These are phyloP conservation scores for Clarias fuscus DNA, from an alignment of 2,797 vertebrate species.

Conservation along the genomic window DNA sequence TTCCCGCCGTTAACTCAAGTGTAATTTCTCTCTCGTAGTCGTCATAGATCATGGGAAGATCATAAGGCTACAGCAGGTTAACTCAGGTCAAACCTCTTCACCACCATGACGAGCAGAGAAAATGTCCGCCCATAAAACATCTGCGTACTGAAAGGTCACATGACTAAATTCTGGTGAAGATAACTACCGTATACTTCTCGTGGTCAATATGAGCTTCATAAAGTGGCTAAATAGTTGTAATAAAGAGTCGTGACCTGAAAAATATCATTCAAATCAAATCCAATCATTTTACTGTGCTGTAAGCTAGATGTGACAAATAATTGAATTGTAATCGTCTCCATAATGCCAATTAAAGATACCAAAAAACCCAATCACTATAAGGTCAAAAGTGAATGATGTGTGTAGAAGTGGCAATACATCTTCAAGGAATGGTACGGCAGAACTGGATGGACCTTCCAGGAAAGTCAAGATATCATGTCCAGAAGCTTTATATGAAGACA, in stretches of 20 bases:
- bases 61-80: not conserved
- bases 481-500: not conserved
- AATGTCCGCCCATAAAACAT: not conserved
- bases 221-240: not conserved
- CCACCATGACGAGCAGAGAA: not conserved
- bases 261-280: too few species aligned
- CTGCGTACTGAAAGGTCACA: not conserved
- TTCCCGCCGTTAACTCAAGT: not conserved
- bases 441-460: not conserved
- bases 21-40: not conserved
- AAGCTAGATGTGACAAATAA: too few species aligned
- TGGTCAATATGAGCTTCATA: not conserved
- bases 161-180: not conserved
- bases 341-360: not conserved
- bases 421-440: not conserved
- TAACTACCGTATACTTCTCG: not conserved
- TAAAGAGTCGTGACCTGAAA: too few species aligned
- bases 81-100: not conserved
- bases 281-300: too few species aligned
- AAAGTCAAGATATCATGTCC: not conserved
- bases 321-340: not conserved
- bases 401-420: not conserved
- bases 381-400: constrained; percentile 28
- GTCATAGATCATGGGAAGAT: not conserved
- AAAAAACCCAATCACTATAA: constrained; percentile 31